Evolutionary conservation across 2,113 vertebrate genomes (phyloP), one percentile per base, ranked within the genome.

Genomic region (Callospermophilus lateralis): DNA sequence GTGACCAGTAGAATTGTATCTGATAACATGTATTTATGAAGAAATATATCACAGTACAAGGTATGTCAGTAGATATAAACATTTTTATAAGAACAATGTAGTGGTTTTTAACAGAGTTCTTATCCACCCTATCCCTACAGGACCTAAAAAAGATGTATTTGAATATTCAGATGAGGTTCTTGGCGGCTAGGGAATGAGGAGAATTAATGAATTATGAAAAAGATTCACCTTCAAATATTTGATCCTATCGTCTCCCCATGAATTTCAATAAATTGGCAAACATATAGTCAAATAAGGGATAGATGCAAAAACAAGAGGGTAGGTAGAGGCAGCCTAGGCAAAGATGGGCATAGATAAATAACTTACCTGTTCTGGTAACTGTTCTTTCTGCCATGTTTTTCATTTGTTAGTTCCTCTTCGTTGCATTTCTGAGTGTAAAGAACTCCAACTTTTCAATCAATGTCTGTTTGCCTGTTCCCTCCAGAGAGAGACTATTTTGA

Each of bases 211-310:
- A 8, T 63, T 79, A n/a, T 37, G 37, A n/a, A 92, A 78, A 34
- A 78, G 45, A 11, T 30, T 85, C 65, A 48, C 0, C 83, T 96
- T 78, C 32, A 93, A 94, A 87, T 68, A 91, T 73, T 85, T 67
- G 37, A 83, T 86, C 15, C 6, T 73, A 4, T 45, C 26, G 2
- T 26, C 16, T 15, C 2, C 26, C 74, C 17, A 76, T n/a, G 5
- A 84, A 89, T 45, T 89, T 89, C 22, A n/a, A 3, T 70, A 48
- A 81, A 28, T 16, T 42, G 53, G 19, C 11, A 79, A 65, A 63
- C 86, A 80, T 73, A 5, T 10, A 74, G n/a, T 48, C 0, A 26
- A 8, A 42, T 39, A 67, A 93, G 10, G 10, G 24, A n/a, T 20
- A 92, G 34, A 68, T 17, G 13, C 11, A 92, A 61, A 89, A 39